These are phyloP conservation scores for Zaprionus ornatus DNA, from an alignment of 1,140 invertebrate species.

Conservation along the genomic window DNA sequence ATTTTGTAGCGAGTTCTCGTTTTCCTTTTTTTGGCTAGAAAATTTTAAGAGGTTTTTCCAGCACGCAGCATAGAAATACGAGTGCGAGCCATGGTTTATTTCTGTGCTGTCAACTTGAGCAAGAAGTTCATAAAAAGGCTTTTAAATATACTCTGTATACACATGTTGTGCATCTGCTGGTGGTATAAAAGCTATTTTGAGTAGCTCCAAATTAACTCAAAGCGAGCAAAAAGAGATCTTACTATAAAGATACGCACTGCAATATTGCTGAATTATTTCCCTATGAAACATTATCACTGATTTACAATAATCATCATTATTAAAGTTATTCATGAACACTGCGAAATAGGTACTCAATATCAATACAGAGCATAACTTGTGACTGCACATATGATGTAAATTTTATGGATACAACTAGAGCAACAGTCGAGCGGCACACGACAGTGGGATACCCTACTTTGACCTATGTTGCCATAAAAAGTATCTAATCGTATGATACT, in stretches of 20 bases:
- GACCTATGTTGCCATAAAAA: too few species aligned
- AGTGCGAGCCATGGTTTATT: conserved; percentile 15
- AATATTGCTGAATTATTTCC: not conserved
- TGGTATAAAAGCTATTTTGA: not conserved
- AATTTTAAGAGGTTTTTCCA: conserved; percentile 34
- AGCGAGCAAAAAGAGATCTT: not conserved
- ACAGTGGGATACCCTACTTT: too few species aligned
- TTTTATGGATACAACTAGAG: too few species aligned
- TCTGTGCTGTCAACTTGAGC: conserved; percentile 2
- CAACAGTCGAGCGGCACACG: too few species aligned
- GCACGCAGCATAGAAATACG: conserved; percentile 25
- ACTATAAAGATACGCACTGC: not conserved
- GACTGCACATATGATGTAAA: too few species aligned
- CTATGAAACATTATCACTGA: too few species aligned
- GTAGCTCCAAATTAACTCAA: not conserved
- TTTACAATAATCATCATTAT: too few species aligned
- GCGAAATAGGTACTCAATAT: too few species aligned
- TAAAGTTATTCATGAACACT: too few species aligned
- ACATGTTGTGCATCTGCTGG: not conserved
- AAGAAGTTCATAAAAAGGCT: conserved; percentile 20
- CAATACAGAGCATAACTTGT: too few species aligned
- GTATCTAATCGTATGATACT: too few species aligned
- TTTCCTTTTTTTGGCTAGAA: conserved; percentile 3
- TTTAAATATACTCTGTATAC: conserved; percentile 6
- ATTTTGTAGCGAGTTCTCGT: conserved; percentile 30